phyloP scores from a whole-genome alignment of 2,797 vertebrate species.

The Enteromius treurensis region DNA sequence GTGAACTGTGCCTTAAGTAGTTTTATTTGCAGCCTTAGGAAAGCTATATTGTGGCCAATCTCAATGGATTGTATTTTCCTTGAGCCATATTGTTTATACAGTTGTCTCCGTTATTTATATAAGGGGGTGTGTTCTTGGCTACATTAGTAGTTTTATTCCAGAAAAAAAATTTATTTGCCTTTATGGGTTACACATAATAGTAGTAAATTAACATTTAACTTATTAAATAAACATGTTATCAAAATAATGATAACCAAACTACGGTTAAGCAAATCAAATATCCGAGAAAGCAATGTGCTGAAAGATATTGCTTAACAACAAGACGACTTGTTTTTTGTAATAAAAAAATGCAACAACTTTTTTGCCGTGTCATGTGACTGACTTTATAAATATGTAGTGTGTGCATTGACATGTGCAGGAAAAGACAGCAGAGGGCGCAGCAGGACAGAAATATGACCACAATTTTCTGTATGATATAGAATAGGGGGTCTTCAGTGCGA shows the following conservation, averaged over 20 bases:
- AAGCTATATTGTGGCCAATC: neutral
- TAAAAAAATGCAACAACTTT: neutral
- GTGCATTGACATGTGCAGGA: neutral
- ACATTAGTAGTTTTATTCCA: constrained; percentile 5
- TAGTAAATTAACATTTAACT: too few relatives aligned
- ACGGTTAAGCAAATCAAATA: neutral
- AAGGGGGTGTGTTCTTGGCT: neutral
- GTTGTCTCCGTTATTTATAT: neutral
- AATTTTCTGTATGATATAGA: neutral
- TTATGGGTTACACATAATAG: neutral
- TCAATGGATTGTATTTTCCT: neutral
- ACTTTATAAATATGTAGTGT: neutral
- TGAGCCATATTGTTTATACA: neutral
- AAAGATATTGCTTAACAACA: neutral
- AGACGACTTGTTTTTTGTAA: neutral
- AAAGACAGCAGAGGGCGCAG: constrained; percentile 41
- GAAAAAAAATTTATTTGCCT: neutral
- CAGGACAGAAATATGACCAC: neutral
- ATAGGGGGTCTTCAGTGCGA: neutral
- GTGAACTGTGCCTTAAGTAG: neutral
- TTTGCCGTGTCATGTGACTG: neutral
- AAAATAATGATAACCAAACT: neutral
- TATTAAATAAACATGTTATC: neutral
- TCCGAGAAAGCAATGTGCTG: neutral
- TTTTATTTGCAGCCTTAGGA: neutral